Percentiles rank a stretch among this genome's conserved stretches.
These are phyloP conservation scores for Drosophila fulvimacula DNA, from an alignment of 2,888 invertebrate genomes.

Conservation along the genomic window DNA sequence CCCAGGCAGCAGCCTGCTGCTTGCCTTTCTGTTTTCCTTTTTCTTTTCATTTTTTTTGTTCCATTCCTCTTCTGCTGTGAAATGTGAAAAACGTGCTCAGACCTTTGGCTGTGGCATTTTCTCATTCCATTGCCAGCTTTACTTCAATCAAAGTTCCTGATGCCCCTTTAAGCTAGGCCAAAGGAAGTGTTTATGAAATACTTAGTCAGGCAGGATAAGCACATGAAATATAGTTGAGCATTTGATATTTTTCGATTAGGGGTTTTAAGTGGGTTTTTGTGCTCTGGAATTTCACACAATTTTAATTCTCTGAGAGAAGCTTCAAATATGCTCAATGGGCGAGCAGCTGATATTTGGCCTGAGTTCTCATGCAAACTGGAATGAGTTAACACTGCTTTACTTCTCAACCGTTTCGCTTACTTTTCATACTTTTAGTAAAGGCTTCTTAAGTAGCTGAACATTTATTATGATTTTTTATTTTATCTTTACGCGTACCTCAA, in stretches of 20 bases:
- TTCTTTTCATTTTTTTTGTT: background rate
- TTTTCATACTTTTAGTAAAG: background rate
- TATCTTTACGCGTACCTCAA: too few relatives aligned
- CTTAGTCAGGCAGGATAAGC: background rate
- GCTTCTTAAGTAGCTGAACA: background rate
- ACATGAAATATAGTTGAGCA: slow-evolving; percentile 1
- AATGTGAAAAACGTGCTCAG: slow-evolving; percentile 74
- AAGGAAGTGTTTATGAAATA: background rate
- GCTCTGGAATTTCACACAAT: background rate
- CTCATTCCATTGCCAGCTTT: slow-evolving; percentile 14
- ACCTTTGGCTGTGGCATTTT: slow-evolving; percentile 41
- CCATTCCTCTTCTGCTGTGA: slow-evolving; percentile 21
- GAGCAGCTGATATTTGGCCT: background rate
- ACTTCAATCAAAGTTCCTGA: slow-evolving; percentile 32
- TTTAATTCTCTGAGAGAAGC: background rate
- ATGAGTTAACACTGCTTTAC: too few relatives aligned
- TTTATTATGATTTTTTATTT: too few relatives aligned
- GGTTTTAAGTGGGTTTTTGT: background rate
- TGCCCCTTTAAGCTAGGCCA: slow-evolving; percentile 16
- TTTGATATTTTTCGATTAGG: background rate
- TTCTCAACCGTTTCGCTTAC: too few relatives aligned
- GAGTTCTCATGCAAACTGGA: background rate
- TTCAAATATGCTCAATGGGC: background rate
- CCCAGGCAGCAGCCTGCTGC: slow-evolving; percentile 8
- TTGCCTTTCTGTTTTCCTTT: background rate